Evolutionary conservation across 2,113 vertebrate genomes (phyloP), one percentile per base, ranked within the genome.

Genomic region (Vireo altiloquus): DNA sequence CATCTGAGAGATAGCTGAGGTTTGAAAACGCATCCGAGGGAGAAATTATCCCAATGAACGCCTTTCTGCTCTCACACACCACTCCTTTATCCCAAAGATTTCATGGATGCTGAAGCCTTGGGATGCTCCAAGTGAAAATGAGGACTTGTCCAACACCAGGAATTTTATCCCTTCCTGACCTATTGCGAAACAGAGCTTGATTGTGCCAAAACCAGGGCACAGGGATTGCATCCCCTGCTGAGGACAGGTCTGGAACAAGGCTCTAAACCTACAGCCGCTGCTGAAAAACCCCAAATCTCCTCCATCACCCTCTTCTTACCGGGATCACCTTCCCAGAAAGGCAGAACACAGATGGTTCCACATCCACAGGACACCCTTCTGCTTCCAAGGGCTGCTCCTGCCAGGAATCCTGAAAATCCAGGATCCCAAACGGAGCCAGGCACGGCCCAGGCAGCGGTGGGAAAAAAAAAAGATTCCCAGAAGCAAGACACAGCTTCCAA

Each of bases 321-420:
- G 30, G 64, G 50, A 42, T 59, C 80, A 12, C 54, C 40, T 9
- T 19, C 60, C 28, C 90, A 82, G 78, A 53, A 31, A 35, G 9
- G 56, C 81, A 44, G 31, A 70, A 42, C 60, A 54, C 7, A 20
- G 2, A 5, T 0, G 6, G 39, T 1, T 63, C 77, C 47, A 6
- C 0, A 39, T 13, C 13, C 9, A 7, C 1, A n/a, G n/a, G n/a
- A n/a, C n/a, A n/a, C n/a, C 1, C 11, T 52, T 11, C 69, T 82
- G 72, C 83, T 23, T 47, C 30, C 82, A 6, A 0, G 9, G 49
- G 6, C 15, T 13, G 61, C 11, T n/a, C 33, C 68, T 80, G 83
- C 81, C 27, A 25, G 76, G 50, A 84, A 65, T 23, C 60, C 95
- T 17, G 28, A 59, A 31, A 71, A 49, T 2, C 28, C 78, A 33